These are phyloP conservation scores for Labeo rohita DNA, from an alignment of 2,113 vertebrate genomes.

Conservation along the genomic window DNA sequence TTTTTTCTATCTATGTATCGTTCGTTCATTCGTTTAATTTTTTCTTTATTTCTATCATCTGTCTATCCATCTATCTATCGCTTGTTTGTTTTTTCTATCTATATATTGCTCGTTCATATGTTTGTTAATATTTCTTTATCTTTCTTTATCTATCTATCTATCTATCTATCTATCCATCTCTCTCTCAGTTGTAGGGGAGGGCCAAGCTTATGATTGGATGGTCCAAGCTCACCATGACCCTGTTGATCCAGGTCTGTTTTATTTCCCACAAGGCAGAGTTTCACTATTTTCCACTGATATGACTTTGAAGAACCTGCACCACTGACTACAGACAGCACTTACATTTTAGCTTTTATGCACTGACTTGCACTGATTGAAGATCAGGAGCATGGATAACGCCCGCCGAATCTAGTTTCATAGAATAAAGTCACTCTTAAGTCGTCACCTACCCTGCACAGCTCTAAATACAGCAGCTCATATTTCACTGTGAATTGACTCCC, in stretches of 20 bases:
- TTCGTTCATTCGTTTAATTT: no score
- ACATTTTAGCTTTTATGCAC: neutral
- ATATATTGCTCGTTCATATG: no score
- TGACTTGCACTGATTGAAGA: neutral
- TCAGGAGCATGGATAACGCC: neutral
- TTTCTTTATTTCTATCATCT: neutral
- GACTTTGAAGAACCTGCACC: neutral
- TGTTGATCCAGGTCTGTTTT: neutral
- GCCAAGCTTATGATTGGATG: neutral
- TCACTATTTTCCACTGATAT: neutral
- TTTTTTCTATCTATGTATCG: no score
- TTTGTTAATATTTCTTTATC: no score
- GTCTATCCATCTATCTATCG: neutral
- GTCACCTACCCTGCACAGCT: constrained; percentile 42
- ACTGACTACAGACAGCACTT: neutral
- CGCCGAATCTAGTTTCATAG: constrained; percentile 7
- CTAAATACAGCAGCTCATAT: constrained; percentile 61
- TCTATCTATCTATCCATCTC: neutral
- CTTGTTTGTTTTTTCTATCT: neutral
- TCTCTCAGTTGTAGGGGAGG: neutral
- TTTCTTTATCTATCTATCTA: no score
- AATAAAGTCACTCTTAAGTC: constrained; percentile 36
- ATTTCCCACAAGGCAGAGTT: neutral
- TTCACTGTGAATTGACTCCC: constrained; percentile 64
- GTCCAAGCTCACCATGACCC: neutral